Evolutionary conservation across 2,888 invertebrate genomes (phyloP).

Genomic region (Rhingia campestris): DNA sequence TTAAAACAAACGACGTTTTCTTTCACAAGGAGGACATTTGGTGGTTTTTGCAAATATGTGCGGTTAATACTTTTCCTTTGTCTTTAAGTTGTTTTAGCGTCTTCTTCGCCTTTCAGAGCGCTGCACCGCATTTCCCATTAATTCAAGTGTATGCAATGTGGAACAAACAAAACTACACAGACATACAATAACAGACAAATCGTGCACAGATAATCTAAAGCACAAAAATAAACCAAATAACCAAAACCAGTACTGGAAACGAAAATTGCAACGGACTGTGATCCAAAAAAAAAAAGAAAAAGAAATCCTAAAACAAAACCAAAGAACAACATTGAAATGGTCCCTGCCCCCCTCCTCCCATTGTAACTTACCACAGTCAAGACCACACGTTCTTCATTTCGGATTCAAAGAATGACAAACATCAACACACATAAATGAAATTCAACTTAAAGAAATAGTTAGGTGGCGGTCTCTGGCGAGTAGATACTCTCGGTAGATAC

Average conservation of each 20-base stretch:
- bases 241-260: constrained; percentile 10
- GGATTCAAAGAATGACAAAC: constrained; percentile 68
- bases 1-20: constrained; percentile 25
- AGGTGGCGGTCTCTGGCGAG: constrained; percentile 1
- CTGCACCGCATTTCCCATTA: constrained; percentile 10
- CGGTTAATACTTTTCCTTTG: constrained; percentile 48
- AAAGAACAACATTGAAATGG: not conserved
- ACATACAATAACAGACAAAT: constrained; percentile 52
- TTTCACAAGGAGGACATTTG: constrained; percentile 5
- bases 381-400: constrained; percentile 54
- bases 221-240: constrained; percentile 29
- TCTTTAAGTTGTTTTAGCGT: constrained; percentile 9
- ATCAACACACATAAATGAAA: constrained; percentile 59
- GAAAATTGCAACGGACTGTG: constrained; percentile 17
- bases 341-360: not conserved
- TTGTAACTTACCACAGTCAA: constrained; percentile 57
- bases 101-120: not conserved
- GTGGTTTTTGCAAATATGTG: constrained; percentile 5
- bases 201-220: constrained; percentile 61
- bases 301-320: constrained; percentile 1
- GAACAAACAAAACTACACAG: constrained; percentile 8
- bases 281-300: no score
- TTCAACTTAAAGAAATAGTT: constrained; percentile 46
- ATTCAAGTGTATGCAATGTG: constrained; percentile 10
- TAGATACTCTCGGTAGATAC: constrained; percentile 1